Evolutionary conservation across 2,113 vertebrate genomes (phyloP), one percentile per base, ranked within the genome.

Genomic region (Colinus virginianus): DNA sequence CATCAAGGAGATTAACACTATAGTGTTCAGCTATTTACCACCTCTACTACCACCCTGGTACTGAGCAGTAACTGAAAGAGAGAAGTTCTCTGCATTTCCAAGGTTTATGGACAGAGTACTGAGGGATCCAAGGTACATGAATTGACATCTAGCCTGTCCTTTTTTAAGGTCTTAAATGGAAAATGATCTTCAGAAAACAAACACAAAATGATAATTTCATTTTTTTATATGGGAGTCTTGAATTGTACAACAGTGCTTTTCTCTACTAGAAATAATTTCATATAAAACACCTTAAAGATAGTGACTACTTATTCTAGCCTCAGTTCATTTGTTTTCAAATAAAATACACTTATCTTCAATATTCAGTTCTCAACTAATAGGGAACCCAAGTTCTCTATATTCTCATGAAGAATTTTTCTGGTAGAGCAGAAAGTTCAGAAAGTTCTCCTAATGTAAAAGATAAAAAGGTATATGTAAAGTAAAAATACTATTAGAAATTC

Each of bases 141-240:
- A 28, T 53, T 75, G 30, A 22, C 9, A 4, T 72, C 18, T 45
- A 89, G 32, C 3, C 9, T 9, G 51, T 79, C 17, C 7, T 10
- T 12, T 69, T 7, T 4, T 69, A 59, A 55, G 0, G 0, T 40
- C 59, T 59, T 69, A 34, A 30, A 45, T 0, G 3, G 17, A 82
- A 87, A 78, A 6, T 36, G 5, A 67, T 59, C 6, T 78, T 36
- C 32, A 84, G 51, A 78, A 93, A 49, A 2, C 7, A 81, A 81
- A 55, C 0, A 28, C 13, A 11, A 77, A 92, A 67, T 13, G 8
- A 36, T 9, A 2, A 1, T 67, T 87, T 93, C 14, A 75, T 8
- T 9, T 49, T 53, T 81, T 34, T 21, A 61, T 1, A 2, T 55
- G 21, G 28, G 89, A 87, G 58, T 23, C 5, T 34, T 46, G 3